These are phyloP conservation scores for Caenorhabditis remanei DNA, from an alignment of 1,140 invertebrate genomes.

Conservation along the genomic window DNA sequence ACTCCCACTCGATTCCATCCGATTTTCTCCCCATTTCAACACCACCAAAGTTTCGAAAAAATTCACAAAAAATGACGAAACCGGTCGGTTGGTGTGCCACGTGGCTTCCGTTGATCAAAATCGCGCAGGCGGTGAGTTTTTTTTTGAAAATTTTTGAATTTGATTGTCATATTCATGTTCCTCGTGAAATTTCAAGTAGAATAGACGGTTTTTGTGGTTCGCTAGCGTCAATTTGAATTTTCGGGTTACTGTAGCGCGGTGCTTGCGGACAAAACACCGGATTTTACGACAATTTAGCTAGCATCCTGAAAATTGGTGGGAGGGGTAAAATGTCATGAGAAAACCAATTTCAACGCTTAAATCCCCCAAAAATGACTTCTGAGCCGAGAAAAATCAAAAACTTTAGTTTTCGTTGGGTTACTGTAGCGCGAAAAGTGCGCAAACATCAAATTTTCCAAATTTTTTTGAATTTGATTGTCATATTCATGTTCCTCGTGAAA, in stretches of 20 bases:
- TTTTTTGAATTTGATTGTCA: background rate
- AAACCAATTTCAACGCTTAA: too few species aligned
- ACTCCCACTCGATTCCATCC: background rate
- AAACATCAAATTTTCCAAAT: too few species aligned
- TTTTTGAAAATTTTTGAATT: background rate
- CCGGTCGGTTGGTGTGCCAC: conserved; percentile 36
- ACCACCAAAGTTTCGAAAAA: background rate
- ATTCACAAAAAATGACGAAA: background rate
- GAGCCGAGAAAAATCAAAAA: background rate
- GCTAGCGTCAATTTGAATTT: too few species aligned
- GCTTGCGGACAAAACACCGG: background rate
- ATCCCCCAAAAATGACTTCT: too few species aligned
- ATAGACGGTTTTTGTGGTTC: too few species aligned
- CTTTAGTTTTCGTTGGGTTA: background rate
- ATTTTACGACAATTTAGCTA: too few species aligned
- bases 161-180: too few species aligned
- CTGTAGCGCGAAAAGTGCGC: too few species aligned
- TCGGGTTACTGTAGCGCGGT: background rate
- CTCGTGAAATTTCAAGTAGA: too few species aligned
- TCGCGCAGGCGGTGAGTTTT: conserved; percentile 10
- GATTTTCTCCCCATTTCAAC: background rate
- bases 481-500: background rate
- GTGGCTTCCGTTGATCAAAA: conserved; percentile 29
- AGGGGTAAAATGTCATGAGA: too few species aligned
- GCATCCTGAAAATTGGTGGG: too few species aligned